phyloP scores from a whole-genome alignment of 2,888 invertebrate genomes.

The Lepidochitona cinerea region DNA sequence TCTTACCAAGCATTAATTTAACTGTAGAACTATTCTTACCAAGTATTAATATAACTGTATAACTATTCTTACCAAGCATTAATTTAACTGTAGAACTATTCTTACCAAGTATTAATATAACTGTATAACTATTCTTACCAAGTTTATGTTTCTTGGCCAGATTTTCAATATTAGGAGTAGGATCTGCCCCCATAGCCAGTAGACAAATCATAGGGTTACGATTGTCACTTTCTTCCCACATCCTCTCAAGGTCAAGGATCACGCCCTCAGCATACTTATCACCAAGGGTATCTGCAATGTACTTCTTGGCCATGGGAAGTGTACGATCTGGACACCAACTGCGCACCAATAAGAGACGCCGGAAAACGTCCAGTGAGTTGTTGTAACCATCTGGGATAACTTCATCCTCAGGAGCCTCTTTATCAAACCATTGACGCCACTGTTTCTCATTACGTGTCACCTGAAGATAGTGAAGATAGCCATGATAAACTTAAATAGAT shows the following conservation, averaged over 20 bases:
- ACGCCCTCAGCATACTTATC: slow-evolving; percentile 69
- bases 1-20: too few species aligned
- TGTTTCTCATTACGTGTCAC: slow-evolving; percentile 67
- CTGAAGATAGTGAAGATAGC: slow-evolving; percentile 38
- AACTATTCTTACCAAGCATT: too few species aligned
- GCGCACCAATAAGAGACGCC: slow-evolving; percentile 68
- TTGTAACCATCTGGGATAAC: slow-evolving; percentile 70
- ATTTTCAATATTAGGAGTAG: slow-evolving; percentile 68
- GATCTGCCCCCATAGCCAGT: slow-evolving; percentile 71
- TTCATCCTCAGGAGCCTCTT: slow-evolving; percentile 70
- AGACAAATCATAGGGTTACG: slow-evolving; percentile 69
- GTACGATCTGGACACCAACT: slow-evolving; percentile 71
- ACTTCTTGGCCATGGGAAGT: slow-evolving; percentile 68
- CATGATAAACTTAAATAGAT: too few species aligned
- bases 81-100: too few species aligned
- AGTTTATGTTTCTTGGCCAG: slow-evolving; percentile 69
- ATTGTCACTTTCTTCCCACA: slow-evolving; percentile 67
- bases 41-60: too few species aligned
- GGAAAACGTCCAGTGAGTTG: slow-evolving; percentile 68
- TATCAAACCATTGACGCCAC: slow-evolving; percentile 72
- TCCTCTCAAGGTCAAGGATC: slow-evolving; percentile 69
- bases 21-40: too few species aligned
- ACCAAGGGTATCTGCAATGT: slow-evolving; percentile 68
- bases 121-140: too few species aligned
- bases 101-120: too few species aligned